Conservation (phyloP, 1,140 invertebrate species). For the Pseudomyrmex cubaensis region DNA sequence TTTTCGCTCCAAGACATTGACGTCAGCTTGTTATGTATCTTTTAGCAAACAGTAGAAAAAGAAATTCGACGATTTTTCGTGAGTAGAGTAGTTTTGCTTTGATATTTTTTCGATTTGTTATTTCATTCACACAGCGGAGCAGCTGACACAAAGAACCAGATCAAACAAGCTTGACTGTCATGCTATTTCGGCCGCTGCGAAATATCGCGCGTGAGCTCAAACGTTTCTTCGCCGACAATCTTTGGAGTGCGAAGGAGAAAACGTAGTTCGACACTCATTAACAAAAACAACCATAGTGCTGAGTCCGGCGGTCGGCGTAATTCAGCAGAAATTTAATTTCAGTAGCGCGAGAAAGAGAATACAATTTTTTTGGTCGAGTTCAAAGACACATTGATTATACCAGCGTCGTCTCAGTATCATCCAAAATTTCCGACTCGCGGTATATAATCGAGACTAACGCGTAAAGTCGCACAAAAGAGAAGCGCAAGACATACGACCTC, state of each 20-base stretch:
- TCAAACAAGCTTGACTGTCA: slow-evolving; percentile 27
- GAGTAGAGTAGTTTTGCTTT: neutral
- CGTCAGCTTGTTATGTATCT: neutral
- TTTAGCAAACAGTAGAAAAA: slow-evolving; percentile 3
- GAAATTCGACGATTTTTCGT: neutral
- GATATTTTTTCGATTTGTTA: slow-evolving; percentile 29
- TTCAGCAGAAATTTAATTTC: slow-evolving; percentile 68
- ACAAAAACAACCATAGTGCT: slow-evolving; percentile 62
- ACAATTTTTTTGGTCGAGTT: slow-evolving; percentile 49
- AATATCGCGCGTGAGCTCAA: slow-evolving; percentile 9
- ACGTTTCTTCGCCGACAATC: slow-evolving; percentile 8
- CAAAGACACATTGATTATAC: slow-evolving; percentile 55
- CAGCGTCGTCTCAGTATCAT: slow-evolving; percentile 52
- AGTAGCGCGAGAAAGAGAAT: neutral
- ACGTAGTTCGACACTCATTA: slow-evolving; percentile 66
- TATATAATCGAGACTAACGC: slow-evolving; percentile 16
- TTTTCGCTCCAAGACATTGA: neutral
- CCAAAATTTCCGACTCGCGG: slow-evolving; percentile 59
- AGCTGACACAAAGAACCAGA: slow-evolving; percentile 43
- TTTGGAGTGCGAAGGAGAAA: neutral
- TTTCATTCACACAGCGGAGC: neutral
- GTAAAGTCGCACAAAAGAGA: neutral
- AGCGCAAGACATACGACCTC: slow-evolving; percentile 22
- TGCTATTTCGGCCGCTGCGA: slow-evolving; percentile 10
- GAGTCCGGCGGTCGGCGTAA: slow-evolving; percentile 41